Percentiles rank a stretch among this genome's conserved stretches.
Conservation (phyloP, 2,113 vertebrate species). For the Casuarius casuarius region DNA sequence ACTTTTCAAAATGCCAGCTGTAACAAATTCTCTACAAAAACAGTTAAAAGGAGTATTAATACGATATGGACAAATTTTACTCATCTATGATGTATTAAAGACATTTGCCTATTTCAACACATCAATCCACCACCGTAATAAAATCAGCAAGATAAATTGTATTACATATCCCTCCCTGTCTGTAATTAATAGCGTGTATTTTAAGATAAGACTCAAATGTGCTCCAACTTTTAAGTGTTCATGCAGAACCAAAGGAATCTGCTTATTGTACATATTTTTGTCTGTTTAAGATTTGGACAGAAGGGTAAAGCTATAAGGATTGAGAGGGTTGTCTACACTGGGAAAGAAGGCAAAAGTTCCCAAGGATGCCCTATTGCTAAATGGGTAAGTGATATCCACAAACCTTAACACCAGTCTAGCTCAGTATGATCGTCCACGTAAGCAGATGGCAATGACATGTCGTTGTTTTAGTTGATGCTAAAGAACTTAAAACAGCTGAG, state of each 20-base stretch:
- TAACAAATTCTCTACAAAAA: conserved; percentile 12
- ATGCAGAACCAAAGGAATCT: background rate
- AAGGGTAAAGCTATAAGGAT: conserved; percentile 93
- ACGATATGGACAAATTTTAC: background rate
- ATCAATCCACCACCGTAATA: background rate
- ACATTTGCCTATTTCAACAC: conserved; percentile 13
- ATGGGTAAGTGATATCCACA: conserved; percentile 87
- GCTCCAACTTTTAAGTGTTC: conserved; percentile 35
- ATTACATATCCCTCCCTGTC: background rate
- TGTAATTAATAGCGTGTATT: conserved; percentile 35
- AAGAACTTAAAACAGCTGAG: background rate
- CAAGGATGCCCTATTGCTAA: conserved; percentile 98
- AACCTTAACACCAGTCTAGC: background rate
- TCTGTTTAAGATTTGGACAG: conserved; percentile 88
- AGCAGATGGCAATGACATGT: background rate
- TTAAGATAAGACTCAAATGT: conserved; percentile 32
- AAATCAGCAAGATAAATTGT: conserved; percentile 17
- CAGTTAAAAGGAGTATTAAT: conserved; percentile 11
- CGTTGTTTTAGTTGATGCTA: background rate
- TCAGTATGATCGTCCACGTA: background rate
- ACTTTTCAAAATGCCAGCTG: conserved; percentile 3
- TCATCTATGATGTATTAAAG: background rate
- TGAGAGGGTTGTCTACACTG: conserved; percentile 95
- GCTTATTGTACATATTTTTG: conserved; percentile 52
- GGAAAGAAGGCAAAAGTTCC: conserved; percentile 98